Conservation (phyloP, 2,797 vertebrate species). For the Nasua narica region DNA sequence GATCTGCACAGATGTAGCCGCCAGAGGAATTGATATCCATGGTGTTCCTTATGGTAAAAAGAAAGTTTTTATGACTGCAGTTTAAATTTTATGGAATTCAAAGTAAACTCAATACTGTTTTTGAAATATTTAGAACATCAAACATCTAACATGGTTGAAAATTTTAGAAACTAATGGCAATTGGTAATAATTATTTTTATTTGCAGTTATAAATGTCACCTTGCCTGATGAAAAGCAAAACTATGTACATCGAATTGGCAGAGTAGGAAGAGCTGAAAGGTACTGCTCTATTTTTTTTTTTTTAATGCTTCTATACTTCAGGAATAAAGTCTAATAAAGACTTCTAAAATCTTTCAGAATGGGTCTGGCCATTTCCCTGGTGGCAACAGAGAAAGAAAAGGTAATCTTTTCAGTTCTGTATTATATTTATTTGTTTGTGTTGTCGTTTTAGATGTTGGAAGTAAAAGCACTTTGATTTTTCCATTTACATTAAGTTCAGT, state of each 20-base stretch:
- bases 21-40: slow-evolving; percentile 96
- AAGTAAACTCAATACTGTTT: not conserved
- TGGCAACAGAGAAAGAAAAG: slow-evolving; percentile 98
- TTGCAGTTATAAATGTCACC: slow-evolving; percentile 95
- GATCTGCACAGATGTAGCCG: slow-evolving; percentile 98
- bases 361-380: slow-evolving; percentile 97
- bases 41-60: slow-evolving; percentile 95
- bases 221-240: slow-evolving; percentile 99
- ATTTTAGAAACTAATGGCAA: not conserved
- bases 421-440: not conserved
- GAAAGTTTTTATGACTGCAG: not conserved
- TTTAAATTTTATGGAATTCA: not conserved
- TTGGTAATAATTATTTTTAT: not conserved
- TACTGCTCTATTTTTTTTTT: slow-evolving; percentile 37
- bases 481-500: not conserved
- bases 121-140: not conserved
- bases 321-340: slow-evolving; percentile 5
- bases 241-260: slow-evolving; percentile 97
- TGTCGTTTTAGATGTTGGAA: not conserved
- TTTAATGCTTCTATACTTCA: not conserved
- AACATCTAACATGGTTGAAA: not conserved
- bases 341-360: slow-evolving; percentile 86
- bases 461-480: slow-evolving; percentile 15
- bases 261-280: slow-evolving; percentile 98
- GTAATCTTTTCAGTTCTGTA: slow-evolving; percentile 75